Evolutionary conservation across 2,888 invertebrate species (phyloP), one percentile per base, ranked within the genome.

Genomic region (Sialis fuliginosa): DNA sequence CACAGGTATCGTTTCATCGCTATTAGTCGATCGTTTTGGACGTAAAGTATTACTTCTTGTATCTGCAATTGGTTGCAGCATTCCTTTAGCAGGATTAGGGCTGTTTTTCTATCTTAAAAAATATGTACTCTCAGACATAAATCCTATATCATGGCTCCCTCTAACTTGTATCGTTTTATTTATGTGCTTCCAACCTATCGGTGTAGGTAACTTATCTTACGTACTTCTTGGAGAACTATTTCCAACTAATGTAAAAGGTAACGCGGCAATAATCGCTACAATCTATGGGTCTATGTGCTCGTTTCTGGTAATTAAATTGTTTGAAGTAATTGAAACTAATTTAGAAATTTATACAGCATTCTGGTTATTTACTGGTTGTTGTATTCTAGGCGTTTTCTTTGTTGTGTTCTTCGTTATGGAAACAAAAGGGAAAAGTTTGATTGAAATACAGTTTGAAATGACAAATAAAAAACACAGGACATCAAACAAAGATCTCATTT

Each of bases 261-360:
- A 65, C 3, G 69, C 72, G 0, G 66, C 68, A n/a, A 65, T 68
- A 2, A 55, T 69, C 6, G 65, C 67, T 1, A 63, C 68, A 2
- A 57, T 69, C 43, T 58, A 64, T 31, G 69, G 66, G 39, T 63
- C 66, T 39, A 46, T 58, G 3, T 58, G 59, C 47, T 61, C 62
- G 0, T 66, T 66, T 49, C 43, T 63, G 13, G 60, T 66, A 1
- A 62, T 65, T 1, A 57, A 64, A 32, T 55, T 60, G 2, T 66
- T 62, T 50, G 58, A 59, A 42, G 52, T 56, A 6, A 50, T 63
- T 10, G 57, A 60, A 35, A 51, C 55, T n/a, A 44, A 49, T 2
- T 53, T 58, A 8, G 61, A 60, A 1, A 58, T 60, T 6, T 57
- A 61, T 35, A 54, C 58, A 47, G 59, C 62, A 0, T 65, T 63